Percentiles rank a stretch among this genome's conserved stretches.
These are phyloP conservation scores for Ephialtes manifestator DNA, from an alignment of 2,888 invertebrate species.

Conservation along the genomic window DNA sequence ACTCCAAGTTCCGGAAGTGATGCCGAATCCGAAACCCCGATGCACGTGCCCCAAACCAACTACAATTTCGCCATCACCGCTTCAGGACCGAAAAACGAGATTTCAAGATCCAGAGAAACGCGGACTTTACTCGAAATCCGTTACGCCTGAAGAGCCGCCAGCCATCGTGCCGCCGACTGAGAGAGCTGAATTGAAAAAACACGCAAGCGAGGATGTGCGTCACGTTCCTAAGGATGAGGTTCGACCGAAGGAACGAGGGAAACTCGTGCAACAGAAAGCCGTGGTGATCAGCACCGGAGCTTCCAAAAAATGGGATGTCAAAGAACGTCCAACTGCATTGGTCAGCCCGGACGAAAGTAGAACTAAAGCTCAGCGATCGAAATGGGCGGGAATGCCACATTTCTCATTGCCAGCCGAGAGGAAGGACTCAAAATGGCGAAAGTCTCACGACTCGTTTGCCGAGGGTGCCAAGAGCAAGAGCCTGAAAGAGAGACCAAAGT, in stretches of 20 bases:
- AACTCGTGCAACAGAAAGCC: conserved; percentile 71
- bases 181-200: conserved; percentile 80
- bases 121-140: conserved; percentile 76
- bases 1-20: conserved; percentile 83
- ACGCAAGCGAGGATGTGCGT: conserved; percentile 76
- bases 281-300: conserved; percentile 68
- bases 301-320: conserved; percentile 78
- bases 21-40: conserved; percentile 82
- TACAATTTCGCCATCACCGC: conserved; percentile 73
- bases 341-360: conserved; percentile 75
- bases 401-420: conserved; percentile 83
- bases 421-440: conserved; percentile 78
- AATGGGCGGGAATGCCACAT: conserved; percentile 83
- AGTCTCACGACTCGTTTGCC: conserved; percentile 74
- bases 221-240: conserved; percentile 66
- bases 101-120: conserved; percentile 76
- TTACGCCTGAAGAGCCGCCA: conserved; percentile 75
- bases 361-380: conserved; percentile 76
- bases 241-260: conserved; percentile 68
- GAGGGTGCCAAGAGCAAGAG: conserved; percentile 81
- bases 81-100: conserved; percentile 64
- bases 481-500: conserved; percentile 82
- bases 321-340: conserved; percentile 71
- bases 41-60: conserved; percentile 83
- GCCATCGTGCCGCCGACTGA: conserved; percentile 61